Evolutionary conservation across 1,140 invertebrate species (phyloP), one percentile per base, ranked within the genome.

Genomic region (Heterodera schachtii): DNA sequence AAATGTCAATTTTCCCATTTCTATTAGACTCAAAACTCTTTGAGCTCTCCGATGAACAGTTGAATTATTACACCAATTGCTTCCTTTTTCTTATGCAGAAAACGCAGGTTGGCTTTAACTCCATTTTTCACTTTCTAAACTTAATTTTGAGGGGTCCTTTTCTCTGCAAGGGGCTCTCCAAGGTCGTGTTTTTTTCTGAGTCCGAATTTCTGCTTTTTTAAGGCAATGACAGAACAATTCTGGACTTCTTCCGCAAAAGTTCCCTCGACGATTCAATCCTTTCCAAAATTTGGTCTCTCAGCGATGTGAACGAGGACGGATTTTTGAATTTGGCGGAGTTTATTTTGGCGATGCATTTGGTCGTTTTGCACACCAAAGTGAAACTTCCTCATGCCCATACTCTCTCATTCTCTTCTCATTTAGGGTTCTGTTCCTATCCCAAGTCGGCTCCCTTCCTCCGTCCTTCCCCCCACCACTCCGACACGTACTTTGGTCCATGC

Each of bases 311-410:
- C 91, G 94, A 94, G 85, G 97, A 99, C 91, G 97, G 97, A 1
- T 93, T 95, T 91, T 91, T 98, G 70, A 97, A 99, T 91, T 90
- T 93, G 0, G 96, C 98, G 87, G 97, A 99, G 92, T 99, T 98
- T 92, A 96, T 97, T n/a, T 92, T 98, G 75, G 96, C 97, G 1
- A 96, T 97, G 94, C 96, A 99, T 92, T 93, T 99, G 89, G 98
- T 98, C 86, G 83, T 86, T 75, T 41, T 87, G 52, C 71, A 87
- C 71, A 78, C 83, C 4, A 86, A 86, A 73, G 84, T 87, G 31
- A 71, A 46, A 31, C 5, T 43, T 6, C 9, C 6, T 8, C 11
- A 52, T 8, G 49, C 6, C 11, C 49, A 11, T 6, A 52, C 11
- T 52, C 6, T 52, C 11, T 52, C 6, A 8, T 52, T 52, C 49